These are phyloP conservation scores for Xyrichtys novacula DNA, from an alignment of 2,797 vertebrate genomes.

Conservation along the genomic window DNA sequence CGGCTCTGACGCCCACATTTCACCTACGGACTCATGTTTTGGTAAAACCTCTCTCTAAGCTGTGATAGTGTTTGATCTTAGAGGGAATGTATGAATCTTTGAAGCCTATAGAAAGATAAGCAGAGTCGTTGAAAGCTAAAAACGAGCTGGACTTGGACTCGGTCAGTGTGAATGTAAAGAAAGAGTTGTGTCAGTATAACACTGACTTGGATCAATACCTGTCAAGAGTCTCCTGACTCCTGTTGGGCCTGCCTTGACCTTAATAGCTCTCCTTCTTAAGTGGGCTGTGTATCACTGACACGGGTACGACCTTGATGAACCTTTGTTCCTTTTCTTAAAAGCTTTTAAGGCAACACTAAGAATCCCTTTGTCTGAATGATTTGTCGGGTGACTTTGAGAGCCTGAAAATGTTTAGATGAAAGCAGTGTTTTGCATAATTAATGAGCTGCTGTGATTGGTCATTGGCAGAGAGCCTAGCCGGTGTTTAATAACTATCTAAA, in stretches of 20 bases:
- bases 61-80: neutral
- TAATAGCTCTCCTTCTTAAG: conserved; percentile 10
- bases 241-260: conserved; percentile 31
- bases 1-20: neutral
- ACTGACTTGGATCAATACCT: conserved; percentile 34
- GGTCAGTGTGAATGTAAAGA: conserved; percentile 19
- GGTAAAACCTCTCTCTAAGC: conserved; percentile 1
- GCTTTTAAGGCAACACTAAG: conserved; percentile 10
- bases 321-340: conserved; percentile 10
- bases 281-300: conserved; percentile 7
- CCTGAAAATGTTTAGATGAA: conserved; percentile 31
- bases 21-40: conserved; percentile 7
- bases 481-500: conserved; percentile 34
- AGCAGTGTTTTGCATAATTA: conserved; percentile 53
- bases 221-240: conserved; percentile 24
- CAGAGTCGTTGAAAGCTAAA: neutral
- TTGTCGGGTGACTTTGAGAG: conserved; percentile 19
- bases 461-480: conserved; percentile 42
- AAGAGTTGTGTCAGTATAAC: neutral
- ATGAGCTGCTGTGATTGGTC: conserved; percentile 47
- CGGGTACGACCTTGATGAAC: neutral
- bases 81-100: neutral
- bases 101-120: conserved; percentile 1
- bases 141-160: neutral
- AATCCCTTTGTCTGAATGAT: conserved; percentile 19